A percentile compares a stretch with the other conserved stretches of the same genome.
phyloP scores from a whole-genome alignment of 2,888 invertebrate genomes.

The Boloria selene region DNA sequence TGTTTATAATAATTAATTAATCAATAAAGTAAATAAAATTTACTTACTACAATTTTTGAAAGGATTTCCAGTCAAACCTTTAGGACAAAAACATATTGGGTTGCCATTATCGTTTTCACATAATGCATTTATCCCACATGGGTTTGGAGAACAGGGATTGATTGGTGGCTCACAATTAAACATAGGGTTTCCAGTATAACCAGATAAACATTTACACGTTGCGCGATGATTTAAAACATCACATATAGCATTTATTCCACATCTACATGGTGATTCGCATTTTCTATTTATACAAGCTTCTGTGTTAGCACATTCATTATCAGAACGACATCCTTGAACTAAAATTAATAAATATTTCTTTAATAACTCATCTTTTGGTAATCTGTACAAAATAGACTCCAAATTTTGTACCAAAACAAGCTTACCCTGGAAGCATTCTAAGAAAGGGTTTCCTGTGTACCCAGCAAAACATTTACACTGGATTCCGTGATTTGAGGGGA shows the following conservation, averaged over 20 bases:
- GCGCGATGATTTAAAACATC: conserved; percentile 90
- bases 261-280: conserved; percentile 89
- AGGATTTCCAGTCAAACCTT: conserved; percentile 94
- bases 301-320: conserved; percentile 87
- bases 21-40: conserved; percentile 4
- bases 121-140: conserved; percentile 92
- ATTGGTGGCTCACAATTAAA: conserved; percentile 87
- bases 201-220: conserved; percentile 90
- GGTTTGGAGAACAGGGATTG: conserved; percentile 91
- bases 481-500: conserved; percentile 88
- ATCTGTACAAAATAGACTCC: no score
- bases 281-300: conserved; percentile 90
- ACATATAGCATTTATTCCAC: conserved; percentile 91
- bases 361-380: neutral
- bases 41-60: conserved; percentile 94
- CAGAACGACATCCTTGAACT: conserved; percentile 87
- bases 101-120: conserved; percentile 93
- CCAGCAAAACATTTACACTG: conserved; percentile 89
- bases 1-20: neutral
- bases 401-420: neutral
- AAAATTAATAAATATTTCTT: conserved; percentile 24
- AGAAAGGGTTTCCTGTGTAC: conserved; percentile 89
- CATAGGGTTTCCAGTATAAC: conserved; percentile 90
- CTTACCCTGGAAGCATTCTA: conserved; percentile 85
- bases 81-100: conserved; percentile 94